phyloP scores from a whole-genome alignment of 2,888 invertebrate genomes.

The Mechanitis messenoides region DNA sequence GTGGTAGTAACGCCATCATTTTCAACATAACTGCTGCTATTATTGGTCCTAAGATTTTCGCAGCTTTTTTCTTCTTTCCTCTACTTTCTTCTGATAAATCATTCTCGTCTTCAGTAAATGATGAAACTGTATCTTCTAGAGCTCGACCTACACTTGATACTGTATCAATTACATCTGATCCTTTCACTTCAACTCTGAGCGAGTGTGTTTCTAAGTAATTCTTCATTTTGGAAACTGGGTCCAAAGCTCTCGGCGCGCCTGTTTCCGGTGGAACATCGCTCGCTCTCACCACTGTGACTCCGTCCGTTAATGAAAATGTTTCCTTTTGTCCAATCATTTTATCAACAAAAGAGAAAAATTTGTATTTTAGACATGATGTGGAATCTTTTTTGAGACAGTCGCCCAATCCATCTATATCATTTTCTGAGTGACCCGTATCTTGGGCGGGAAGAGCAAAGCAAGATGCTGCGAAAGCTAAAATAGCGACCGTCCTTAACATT shows the following conservation, averaged over 20 bases:
- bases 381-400: conserved; percentile 90
- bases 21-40: conserved; percentile 86
- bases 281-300: conserved; percentile 88
- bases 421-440: conserved; percentile 82
- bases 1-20: conserved; percentile 85
- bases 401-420: conserved; percentile 86
- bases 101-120: conserved; percentile 78
- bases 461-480: conserved; percentile 65
- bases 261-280: conserved; percentile 82
- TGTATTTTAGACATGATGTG: conserved; percentile 89
- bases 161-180: conserved; percentile 87
- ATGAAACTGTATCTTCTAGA: conserved; percentile 83
- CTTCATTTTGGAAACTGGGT: conserved; percentile 82
- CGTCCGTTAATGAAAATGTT: conserved; percentile 86
- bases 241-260: conserved; percentile 85
- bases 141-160: conserved; percentile 88
- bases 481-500: conserved; percentile 60
- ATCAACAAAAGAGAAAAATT: conserved; percentile 90
- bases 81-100: conserved; percentile 81
- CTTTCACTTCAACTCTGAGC: conserved; percentile 89
- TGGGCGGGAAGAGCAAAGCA: conserved; percentile 82
- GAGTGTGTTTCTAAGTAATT: conserved; percentile 88
- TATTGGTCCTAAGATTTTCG: conserved; percentile 86
- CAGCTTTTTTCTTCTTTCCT: conserved; percentile 89
- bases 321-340: conserved; percentile 89